These are phyloP conservation scores for Ganaspis sp. DNA, from an alignment of 1,140 invertebrate species.

Conservation along the genomic window DNA sequence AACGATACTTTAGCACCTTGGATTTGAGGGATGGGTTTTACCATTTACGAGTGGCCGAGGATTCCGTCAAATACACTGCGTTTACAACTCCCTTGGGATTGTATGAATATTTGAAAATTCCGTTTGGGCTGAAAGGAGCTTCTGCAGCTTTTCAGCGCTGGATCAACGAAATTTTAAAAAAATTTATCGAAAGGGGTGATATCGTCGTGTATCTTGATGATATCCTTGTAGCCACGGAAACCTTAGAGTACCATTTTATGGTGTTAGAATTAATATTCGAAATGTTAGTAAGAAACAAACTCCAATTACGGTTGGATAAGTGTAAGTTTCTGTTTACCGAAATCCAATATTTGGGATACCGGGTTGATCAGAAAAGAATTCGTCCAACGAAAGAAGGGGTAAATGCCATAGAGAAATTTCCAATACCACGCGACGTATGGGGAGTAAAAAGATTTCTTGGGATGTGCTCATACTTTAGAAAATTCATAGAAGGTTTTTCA, in stretches of 20 bases:
- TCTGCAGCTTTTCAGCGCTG: not conserved
- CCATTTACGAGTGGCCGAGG: not conserved
- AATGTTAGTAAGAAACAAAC: not conserved
- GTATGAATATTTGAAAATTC: conserved; percentile 31
- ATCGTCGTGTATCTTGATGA: conserved; percentile 36
- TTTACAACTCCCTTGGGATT: not conserved
- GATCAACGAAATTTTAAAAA: not conserved
- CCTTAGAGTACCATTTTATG: conserved; percentile 30
- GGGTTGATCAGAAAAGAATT: not conserved
- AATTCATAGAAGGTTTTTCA: conserved; percentile 15
- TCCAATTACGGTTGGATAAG: conserved; percentile 17
- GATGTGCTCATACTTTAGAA: not conserved
- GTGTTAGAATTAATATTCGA: not conserved
- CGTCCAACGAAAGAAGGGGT: not conserved
- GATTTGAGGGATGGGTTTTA: conserved; percentile 1
- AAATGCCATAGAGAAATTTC: conserved; percentile 49
- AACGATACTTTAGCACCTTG: not conserved
- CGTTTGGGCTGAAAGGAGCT: conserved; percentile 23
- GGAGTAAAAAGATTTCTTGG: conserved; percentile 5
- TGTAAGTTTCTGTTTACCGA: conserved; percentile 4
- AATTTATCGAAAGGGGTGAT: not conserved
- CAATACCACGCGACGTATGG: conserved; percentile 28
- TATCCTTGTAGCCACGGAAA: conserved; percentile 17
- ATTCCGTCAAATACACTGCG: not conserved
- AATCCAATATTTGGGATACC: conserved; percentile 26